phyloP scores from a whole-genome alignment of 2,888 invertebrate genomes.

The Oeneis ivallda region DNA sequence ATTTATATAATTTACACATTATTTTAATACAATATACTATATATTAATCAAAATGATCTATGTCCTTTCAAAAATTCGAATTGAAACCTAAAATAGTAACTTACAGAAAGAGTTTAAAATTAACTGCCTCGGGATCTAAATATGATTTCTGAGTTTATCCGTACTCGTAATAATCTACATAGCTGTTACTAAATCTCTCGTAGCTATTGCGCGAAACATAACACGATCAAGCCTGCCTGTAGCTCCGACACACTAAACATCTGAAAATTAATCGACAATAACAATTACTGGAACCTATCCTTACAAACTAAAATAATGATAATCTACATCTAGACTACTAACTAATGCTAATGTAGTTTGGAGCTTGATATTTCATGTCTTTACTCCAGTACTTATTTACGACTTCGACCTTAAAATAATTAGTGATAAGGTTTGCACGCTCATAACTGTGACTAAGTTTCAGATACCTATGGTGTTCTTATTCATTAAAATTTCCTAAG shows the following conservation, averaged over 20 bases:
- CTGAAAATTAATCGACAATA: constrained; percentile 45
- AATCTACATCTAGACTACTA: constrained; percentile 6
- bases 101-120: constrained; percentile 17
- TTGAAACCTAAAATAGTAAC: constrained; percentile 10
- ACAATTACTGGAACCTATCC: constrained; percentile 37
- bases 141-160: constrained; percentile 17
- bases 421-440: constrained; percentile 5
- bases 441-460: neutral
- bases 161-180: constrained; percentile 20
- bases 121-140: constrained; percentile 21
- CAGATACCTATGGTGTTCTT: neutral
- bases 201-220: constrained; percentile 30
- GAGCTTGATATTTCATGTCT: neutral
- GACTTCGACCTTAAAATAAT: neutral
- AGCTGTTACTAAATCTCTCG: constrained; percentile 27
- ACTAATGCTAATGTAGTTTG: neutral
- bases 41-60: neutral
- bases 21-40: neutral
- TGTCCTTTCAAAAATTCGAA: constrained; percentile 3
- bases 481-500: neutral
- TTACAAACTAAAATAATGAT: constrained; percentile 24
- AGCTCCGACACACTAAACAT: constrained; percentile 44
- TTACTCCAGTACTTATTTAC: neutral
- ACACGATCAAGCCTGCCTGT: constrained; percentile 45
- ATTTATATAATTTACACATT: neutral